These are phyloP conservation scores for Zeus faber DNA, from an alignment of 2,113 vertebrate genomes.

Conservation along the genomic window DNA sequence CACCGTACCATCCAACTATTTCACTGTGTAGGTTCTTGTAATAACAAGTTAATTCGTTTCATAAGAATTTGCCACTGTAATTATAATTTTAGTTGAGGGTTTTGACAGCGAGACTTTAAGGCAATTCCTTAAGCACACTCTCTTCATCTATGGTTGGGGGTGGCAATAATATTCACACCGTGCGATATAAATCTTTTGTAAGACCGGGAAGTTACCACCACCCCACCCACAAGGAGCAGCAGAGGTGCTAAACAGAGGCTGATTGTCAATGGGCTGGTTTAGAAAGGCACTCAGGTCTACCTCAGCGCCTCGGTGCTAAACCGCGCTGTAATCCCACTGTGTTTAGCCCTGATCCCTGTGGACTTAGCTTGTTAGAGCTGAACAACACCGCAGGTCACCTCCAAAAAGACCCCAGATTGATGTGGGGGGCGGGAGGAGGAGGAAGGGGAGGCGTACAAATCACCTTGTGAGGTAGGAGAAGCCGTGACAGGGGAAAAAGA, in stretches of 20 bases:
- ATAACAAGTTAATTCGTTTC: conserved; percentile 35
- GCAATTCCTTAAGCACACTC: no score
- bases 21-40: conserved; percentile 47
- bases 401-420: conserved; percentile 53
- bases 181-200: no score
- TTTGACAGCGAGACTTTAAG: no score
- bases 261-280: conserved; percentile 34
- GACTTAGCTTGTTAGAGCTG: conserved; percentile 43
- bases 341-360: conserved; percentile 51
- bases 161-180: no score
- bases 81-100: no score
- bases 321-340: conserved; percentile 48
- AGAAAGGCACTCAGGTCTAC: conserved; percentile 17
- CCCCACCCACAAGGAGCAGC: conserved; percentile 12
- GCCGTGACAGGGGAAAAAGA: no score
- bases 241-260: conserved; percentile 12
- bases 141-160: no score
- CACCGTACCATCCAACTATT: conserved; percentile 5
- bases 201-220: no score
- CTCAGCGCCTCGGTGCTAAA: conserved; percentile 44
- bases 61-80: conserved; percentile 14
- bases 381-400: conserved; percentile 48
- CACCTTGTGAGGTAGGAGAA: no score
- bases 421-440: background rate
- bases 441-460: background rate